These are phyloP conservation scores for Girardia tigrina DNA, from an alignment of 2,888 invertebrate species.

Conservation along the genomic window DNA sequence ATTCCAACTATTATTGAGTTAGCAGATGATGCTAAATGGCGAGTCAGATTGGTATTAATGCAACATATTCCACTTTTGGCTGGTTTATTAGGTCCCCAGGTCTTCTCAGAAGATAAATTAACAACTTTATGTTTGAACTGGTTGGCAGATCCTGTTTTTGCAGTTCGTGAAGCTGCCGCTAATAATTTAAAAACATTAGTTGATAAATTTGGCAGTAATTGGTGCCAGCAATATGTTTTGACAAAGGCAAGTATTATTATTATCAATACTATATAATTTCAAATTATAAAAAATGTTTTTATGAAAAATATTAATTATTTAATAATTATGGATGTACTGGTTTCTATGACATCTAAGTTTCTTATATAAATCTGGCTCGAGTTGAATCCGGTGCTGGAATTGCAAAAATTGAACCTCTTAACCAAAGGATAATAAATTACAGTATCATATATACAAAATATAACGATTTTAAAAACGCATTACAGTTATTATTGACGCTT, in stretches of 20 bases:
- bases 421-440: no score
- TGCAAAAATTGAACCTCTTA: no score
- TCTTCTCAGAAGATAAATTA: conserved; percentile 83
- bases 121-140: conserved; percentile 94
- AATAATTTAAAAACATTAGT: conserved; percentile 84
- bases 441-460: no score
- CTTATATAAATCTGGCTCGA: no score
- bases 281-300: no score
- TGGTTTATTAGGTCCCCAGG: conserved; percentile 73
- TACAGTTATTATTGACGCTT: no score
- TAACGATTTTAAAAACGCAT: no score
- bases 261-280: no score
- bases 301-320: no score
- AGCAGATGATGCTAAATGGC: conserved; percentile 96
- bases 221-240: conserved; percentile 90
- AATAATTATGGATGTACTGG: no score
- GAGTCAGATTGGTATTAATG: conserved; percentile 83
- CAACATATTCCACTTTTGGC: conserved; percentile 85
- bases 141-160: conserved; percentile 92
- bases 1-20: conserved; percentile 93
- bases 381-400: no score
- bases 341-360: no score
- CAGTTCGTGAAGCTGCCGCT: conserved; percentile 94
- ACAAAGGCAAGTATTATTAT: conserved; percentile 59
- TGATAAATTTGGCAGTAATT: conserved; percentile 89